Base-by-base conservation (phyloP, 2,888 invertebrate genomes). In the Thereva unica region DNA sequence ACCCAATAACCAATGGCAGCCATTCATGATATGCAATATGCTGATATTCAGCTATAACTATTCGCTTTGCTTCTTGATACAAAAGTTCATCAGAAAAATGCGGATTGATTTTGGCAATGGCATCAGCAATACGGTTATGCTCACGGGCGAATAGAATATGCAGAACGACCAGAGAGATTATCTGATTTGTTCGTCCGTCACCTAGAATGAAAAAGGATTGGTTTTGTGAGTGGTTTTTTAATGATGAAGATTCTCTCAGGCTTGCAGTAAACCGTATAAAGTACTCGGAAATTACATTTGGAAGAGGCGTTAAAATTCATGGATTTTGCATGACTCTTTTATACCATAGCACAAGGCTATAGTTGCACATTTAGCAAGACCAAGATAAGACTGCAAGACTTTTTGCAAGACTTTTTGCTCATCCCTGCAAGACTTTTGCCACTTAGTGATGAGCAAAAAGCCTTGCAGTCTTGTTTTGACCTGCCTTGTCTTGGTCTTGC, bases 21-120 rank as follows among this genome's bases (percentile, higher is more conserved):
- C 89, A 93, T 77, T 93, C 93, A 74, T 89, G 89, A 77, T 91
- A 93, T 4, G 88, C 83, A 59, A 93, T 87, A 68, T 92, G 88
- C 80, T 93, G 94, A 76, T 89, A 83, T 78, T 90, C 86, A 0
- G 92, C 93, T 66, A 88, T 87, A 4, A 89, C 78, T 66, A 93
- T 89, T 72, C 88, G 84, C 64, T 91, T 84, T 0, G 90, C 79
- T 78, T 93, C 92, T 78, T 89, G 85, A 78, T 87, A 94, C 1
- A 91, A 75, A 1, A 81, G 82, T 70, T 93, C 90, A 73, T 92
- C 92, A 40, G 83, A 82, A 87, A 91, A 91, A 53, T 85, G 84
- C 0, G 91, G 90, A 82, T 95, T 94, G 6, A 92, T 72, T 3
- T 80, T 75, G 0, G 82, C 74, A 37, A 94, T 77, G 3, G 82